phyloP scores from a whole-genome alignment of 2,797 vertebrate species.

The Telmatherina bonti region DNA sequence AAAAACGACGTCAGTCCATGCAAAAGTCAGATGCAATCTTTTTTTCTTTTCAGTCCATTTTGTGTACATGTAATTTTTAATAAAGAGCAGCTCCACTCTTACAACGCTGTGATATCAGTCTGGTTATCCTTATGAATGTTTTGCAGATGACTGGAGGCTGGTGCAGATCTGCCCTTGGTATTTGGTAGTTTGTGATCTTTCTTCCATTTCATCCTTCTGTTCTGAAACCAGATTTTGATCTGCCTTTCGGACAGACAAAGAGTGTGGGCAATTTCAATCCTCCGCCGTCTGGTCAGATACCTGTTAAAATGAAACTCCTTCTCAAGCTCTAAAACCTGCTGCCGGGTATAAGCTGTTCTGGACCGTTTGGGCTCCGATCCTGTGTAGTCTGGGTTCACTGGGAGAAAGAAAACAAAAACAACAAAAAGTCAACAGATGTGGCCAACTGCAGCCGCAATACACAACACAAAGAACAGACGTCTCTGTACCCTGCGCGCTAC shows the following conservation, averaged over 20 bases:
- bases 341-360: conserved; percentile 97
- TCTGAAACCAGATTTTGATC: conserved; percentile 99
- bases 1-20: conserved; percentile 89
- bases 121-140: conserved; percentile 94
- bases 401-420: conserved; percentile 70
- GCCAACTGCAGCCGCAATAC: conserved; percentile 30
- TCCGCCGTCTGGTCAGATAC: conserved; percentile 97
- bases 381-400: conserved; percentile 98
- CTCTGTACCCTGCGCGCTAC: conserved; percentile 30
- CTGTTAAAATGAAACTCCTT: conserved; percentile 99
- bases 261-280: conserved; percentile 98
- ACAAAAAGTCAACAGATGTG: conserved; percentile 59
- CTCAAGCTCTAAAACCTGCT: conserved; percentile 99
- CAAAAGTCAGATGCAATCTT: conserved; percentile 86
- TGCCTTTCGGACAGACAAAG: conserved; percentile 98
- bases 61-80: conserved; percentile 82
- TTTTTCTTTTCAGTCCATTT: conserved; percentile 72
- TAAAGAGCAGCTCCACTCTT: conserved; percentile 71
- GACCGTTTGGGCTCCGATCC: conserved; percentile 98
- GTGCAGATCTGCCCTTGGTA: conserved; percentile 95
- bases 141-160: conserved; percentile 89
- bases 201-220: conserved; percentile 99
- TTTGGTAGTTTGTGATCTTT: conserved; percentile 99
- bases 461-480: conserved; percentile 17
- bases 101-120: conserved; percentile 97